Conservation (phyloP, 2,888 invertebrate species). For the Cerastoderma edule region DNA sequence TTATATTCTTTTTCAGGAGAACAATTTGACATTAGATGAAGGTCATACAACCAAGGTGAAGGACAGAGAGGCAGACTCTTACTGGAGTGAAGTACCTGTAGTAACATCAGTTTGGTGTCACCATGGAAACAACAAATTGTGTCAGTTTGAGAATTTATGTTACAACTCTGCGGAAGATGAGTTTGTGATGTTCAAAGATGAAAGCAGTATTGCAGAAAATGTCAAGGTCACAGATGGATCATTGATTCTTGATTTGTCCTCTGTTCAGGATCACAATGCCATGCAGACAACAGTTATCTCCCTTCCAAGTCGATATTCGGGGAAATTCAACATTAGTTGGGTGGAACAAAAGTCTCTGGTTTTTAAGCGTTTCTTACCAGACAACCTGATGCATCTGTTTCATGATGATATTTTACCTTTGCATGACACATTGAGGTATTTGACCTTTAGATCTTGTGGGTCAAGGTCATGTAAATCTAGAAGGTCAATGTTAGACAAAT, state of each 20-base stretch:
- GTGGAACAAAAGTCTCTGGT: conserved; percentile 74
- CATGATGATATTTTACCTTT: conserved; percentile 86
- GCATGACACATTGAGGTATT: conserved; percentile 80
- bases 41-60: neutral
- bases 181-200: conserved; percentile 82
- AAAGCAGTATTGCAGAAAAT: conserved; percentile 79
- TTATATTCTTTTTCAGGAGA: neutral
- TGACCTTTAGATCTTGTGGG: conserved; percentile 43
- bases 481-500: conserved; percentile 69
- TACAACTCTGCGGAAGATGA: conserved; percentile 79
- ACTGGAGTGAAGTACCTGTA: conserved; percentile 8
- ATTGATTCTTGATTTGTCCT: conserved; percentile 80
- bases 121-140: conserved; percentile 70
- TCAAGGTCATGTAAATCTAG: conserved; percentile 1
- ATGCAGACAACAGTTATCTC: conserved; percentile 78
- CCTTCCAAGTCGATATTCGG: conserved; percentile 72
- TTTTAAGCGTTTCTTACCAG: conserved; percentile 84
- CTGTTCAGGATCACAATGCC: conserved; percentile 83
- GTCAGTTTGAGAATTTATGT: conserved; percentile 84
- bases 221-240: conserved; percentile 73
- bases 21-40: neutral
- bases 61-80: neutral
- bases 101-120: conserved; percentile 52
- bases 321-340: conserved; percentile 65
- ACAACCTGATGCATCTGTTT: conserved; percentile 86